Conservation (phyloP, 2,113 vertebrate species). For the Platysternon megacephalum region DNA sequence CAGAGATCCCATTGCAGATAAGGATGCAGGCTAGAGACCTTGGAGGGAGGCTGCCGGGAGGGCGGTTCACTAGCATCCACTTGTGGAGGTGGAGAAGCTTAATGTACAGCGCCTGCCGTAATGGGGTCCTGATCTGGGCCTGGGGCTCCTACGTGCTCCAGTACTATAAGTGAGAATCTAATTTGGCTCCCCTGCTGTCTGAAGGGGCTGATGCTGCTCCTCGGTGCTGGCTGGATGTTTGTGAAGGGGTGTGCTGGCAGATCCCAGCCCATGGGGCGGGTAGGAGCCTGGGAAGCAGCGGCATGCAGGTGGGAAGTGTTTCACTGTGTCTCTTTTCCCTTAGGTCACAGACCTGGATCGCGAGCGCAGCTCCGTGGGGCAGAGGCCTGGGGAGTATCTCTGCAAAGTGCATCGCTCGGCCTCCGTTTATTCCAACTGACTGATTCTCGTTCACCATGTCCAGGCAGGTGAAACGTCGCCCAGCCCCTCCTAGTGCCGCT, state of each 20-base stretch:
- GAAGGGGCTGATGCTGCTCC: not conserved
- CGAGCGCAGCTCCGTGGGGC: not conserved
- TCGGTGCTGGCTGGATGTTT: not conserved
- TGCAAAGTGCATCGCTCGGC: not conserved
- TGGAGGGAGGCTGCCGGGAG: not conserved
- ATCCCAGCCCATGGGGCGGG: not conserved
- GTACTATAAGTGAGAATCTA: not conserved
- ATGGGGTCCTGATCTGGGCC: not conserved
- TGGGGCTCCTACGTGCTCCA: not conserved
- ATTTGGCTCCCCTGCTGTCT: not conserved
- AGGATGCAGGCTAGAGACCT: not conserved
- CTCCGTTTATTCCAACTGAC: not conserved
- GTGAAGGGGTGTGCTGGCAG: not conserved
- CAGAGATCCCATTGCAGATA: not conserved
- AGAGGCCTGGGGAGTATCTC: accelerated
- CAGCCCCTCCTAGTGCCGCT: not conserved
- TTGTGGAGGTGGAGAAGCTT: not conserved
- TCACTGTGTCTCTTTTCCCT: not conserved
- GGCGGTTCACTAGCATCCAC: not conserved
- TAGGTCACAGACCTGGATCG: slow-evolving; percentile 7
- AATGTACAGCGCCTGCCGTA: not conserved
- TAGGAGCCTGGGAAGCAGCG: not conserved
- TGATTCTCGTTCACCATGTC: slow-evolving; percentile 5
- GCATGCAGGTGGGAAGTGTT: not conserved
- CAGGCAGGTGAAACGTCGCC: not conserved